A percentile compares a stretch with the other conserved stretches of the same genome.
Evolutionary conservation across 2,113 vertebrate species (phyloP).

Genomic region (Cathartes aura): DNA sequence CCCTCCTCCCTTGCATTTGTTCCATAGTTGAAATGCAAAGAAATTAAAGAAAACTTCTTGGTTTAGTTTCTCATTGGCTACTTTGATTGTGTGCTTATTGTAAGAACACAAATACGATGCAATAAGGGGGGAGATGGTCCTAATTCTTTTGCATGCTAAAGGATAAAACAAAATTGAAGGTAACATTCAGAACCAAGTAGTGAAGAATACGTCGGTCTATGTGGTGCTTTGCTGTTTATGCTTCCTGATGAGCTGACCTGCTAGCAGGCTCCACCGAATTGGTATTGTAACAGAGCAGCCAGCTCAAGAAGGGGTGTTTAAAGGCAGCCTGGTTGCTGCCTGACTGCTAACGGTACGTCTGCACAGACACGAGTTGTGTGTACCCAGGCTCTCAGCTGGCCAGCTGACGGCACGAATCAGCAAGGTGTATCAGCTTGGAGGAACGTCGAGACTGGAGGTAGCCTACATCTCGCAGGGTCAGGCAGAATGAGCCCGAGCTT

Average conservation of each 20-base stretch:
- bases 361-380: background rate
- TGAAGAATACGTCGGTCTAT: fast-evolving
- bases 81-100: background rate
- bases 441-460: background rate
- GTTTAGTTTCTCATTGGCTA: background rate
- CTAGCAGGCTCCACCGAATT: fast-evolving
- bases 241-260: background rate
- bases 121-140: background rate
- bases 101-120: background rate
- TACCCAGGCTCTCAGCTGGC: background rate
- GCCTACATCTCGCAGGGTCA: background rate
- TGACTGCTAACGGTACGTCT: background rate
- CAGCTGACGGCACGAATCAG: background rate
- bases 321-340: background rate
- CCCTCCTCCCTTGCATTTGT: background rate
- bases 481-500: background rate
- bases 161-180: background rate
- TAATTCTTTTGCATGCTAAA: background rate
- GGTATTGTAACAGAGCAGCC: background rate
- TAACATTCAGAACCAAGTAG: background rate
- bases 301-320: background rate
- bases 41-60: background rate
- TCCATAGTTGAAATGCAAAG: background rate
- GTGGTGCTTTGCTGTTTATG: fast-evolving
- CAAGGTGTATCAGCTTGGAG: background rate